Percentiles rank a stretch among this genome's conserved stretches.
phyloP scores from a whole-genome alignment of 2,888 invertebrate species.

The Siphlonurus alternatus region DNA sequence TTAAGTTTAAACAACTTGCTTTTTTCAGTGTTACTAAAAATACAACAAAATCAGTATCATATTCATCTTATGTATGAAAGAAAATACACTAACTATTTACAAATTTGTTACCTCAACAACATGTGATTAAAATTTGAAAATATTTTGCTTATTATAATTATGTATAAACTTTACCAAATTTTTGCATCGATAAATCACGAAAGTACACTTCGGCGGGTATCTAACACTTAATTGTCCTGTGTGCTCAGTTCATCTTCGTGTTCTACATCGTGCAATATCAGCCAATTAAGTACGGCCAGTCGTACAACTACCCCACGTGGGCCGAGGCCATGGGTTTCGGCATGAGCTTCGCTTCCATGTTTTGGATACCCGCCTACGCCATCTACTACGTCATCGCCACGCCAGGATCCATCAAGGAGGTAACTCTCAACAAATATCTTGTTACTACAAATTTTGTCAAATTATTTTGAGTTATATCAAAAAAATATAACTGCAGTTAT shows the following conservation, averaged over 20 bases:
- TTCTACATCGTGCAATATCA: conserved; percentile 40
- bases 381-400: conserved; percentile 36
- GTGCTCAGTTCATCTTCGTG: conserved; percentile 43
- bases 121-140: too few species aligned
- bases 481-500: not conserved
- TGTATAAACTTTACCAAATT: too few species aligned
- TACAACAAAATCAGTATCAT: too few species aligned
- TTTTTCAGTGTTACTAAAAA: too few species aligned
- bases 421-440: conserved; percentile 21
- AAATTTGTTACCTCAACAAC: not conserved
- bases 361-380: conserved; percentile 44
- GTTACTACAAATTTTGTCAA: not conserved
- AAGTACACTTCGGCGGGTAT: too few species aligned
- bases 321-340: conserved; percentile 40
- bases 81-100: too few species aligned
- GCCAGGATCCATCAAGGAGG: conserved; percentile 35
- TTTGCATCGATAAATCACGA: too few species aligned
- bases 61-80: too few species aligned
- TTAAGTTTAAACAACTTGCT: too few species aligned
- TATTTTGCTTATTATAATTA: too few species aligned
- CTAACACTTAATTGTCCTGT: too few species aligned
- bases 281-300: conserved; percentile 36
- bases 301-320: conserved; percentile 41
- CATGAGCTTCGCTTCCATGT: conserved; percentile 44
- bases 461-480: not conserved